Evolutionary conservation across 2,797 vertebrate genomes (phyloP).

Genomic region (Diglossa cyanea): DNA sequence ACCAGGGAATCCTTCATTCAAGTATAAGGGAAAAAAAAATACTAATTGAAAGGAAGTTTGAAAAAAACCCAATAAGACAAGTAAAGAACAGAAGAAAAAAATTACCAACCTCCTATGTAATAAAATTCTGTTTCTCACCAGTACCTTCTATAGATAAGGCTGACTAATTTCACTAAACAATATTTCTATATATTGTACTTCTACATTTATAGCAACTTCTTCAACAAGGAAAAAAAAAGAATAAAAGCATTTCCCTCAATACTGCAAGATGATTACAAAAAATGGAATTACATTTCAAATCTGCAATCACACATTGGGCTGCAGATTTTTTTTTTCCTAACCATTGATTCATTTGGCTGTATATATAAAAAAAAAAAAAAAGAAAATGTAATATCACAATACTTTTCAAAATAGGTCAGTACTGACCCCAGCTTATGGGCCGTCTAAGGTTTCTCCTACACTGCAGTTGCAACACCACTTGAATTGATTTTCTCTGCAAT

Average conservation of each 20-base stretch:
- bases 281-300: conserved; percentile 72
- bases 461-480: conserved; percentile 76
- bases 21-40: background rate
- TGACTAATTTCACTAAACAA: conserved; percentile 61
- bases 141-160: conserved; percentile 58
- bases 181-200: conserved; percentile 38
- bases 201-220: conserved; percentile 59
- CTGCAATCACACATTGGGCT: conserved; percentile 48
- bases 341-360: conserved; percentile 74
- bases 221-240: conserved; percentile 51
- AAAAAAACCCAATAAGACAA: background rate
- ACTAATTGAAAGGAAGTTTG: background rate
- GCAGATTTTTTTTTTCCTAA: conserved; percentile 73
- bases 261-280: conserved; percentile 75
- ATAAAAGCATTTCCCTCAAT: conserved; percentile 67
- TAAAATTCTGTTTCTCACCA: conserved; percentile 60
- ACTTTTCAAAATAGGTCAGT: conserved; percentile 67
- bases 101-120: conserved; percentile 14
- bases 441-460: conserved; percentile 79
- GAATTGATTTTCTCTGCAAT: conserved; percentile 94
- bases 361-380: conserved; percentile 13
- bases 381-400: conserved; percentile 63
- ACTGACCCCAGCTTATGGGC: conserved; percentile 72
- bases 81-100: background rate
- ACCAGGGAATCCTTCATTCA: conserved; percentile 64